Base-by-base conservation (phyloP, 1,140 invertebrate genomes). In the Spodoptera frugiperda region DNA sequence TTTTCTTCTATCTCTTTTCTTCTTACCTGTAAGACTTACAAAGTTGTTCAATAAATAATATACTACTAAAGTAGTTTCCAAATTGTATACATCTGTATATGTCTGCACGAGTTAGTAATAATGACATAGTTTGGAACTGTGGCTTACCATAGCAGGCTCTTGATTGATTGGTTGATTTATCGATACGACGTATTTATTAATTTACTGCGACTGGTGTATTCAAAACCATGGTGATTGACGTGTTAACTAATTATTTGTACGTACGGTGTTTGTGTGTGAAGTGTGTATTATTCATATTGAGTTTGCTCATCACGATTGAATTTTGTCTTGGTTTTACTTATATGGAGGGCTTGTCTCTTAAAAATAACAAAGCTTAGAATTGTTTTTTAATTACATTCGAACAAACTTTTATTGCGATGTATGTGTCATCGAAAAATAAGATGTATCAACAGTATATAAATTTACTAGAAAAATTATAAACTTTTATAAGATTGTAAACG, bases 101-200 rank as follows among this genome's bases (percentile, higher is more conserved):
- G 57, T 15, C 3, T 1, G n/a, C 15, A 6, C 1, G 5, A 25
- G 25, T 9, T 8, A n/a, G n/a, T n/a, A 33, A 14, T 33, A 15
- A 39, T 61, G n/a, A 33, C 2, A 12, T 30, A 30, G n/a, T 33
- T 39, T 30, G 55, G 14, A 9, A 8, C 25, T 59, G 55, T 39
- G 14, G n/a, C 14, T 33, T 33, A 33, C 53, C 55, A 59, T 59
- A 33, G 15, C 57, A 17, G 6, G 12, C n/a, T 14, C 57, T 39
- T 61, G 57, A 61, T 59, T 59, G 55, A 33, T 59, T 33, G 55
- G 8, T 14, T 59, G 55, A 59, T 61, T 61, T 21, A 39, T 61
- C 57, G 57, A 61, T 61, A 15, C 25, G 57, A 39, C 30, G 33
- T 61, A 61, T 61, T 61, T 61, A 61, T 61, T 39, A 61, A 61